Evolutionary conservation across 2,888 invertebrate genomes (phyloP).

Genomic region (Nudaria mundana): DNA sequence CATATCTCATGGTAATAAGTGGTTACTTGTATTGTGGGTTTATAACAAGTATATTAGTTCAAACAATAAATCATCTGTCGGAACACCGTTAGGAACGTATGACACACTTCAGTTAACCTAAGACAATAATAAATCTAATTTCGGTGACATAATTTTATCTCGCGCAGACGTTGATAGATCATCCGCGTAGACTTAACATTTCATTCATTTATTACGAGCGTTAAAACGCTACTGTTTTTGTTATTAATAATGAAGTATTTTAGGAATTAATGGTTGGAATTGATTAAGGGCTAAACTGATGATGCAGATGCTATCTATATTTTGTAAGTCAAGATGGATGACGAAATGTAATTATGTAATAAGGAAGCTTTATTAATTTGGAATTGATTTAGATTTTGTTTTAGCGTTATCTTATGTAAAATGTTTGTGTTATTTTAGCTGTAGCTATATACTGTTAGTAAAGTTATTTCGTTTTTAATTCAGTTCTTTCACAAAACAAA

Average conservation of each 20-base stretch:
- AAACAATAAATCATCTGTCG: slow-evolving; percentile 50
- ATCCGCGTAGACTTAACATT: slow-evolving; percentile 46
- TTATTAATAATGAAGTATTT: slow-evolving; percentile 30
- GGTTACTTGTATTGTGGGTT: neutral
- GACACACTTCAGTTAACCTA: slow-evolving; percentile 49
- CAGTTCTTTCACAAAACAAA: too few species aligned
- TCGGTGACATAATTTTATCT: slow-evolving; percentile 40
- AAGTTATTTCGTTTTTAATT: too few species aligned
- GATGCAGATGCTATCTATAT: slow-evolving; percentile 2
- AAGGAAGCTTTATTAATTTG: too few species aligned
- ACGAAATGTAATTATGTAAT: too few species aligned
- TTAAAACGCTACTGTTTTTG: slow-evolving; percentile 41
- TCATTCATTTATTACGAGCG: slow-evolving; percentile 58
- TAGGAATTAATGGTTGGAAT: slow-evolving; percentile 20
- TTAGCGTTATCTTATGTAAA: too few species aligned
- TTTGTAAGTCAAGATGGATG: neutral
- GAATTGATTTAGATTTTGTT: too few species aligned
- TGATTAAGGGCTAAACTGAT: slow-evolving; percentile 8
- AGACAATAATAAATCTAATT: slow-evolving; percentile 65
- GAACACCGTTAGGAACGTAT: slow-evolving; percentile 51
- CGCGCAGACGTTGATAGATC: slow-evolving; percentile 58
- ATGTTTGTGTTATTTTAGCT: too few species aligned
- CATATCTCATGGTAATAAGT: too few species aligned
- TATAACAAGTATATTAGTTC: slow-evolving; percentile 5
- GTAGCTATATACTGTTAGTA: too few species aligned